Base-by-base conservation (phyloP, 2,797 vertebrate species). In the Poecile montanus region DNA sequence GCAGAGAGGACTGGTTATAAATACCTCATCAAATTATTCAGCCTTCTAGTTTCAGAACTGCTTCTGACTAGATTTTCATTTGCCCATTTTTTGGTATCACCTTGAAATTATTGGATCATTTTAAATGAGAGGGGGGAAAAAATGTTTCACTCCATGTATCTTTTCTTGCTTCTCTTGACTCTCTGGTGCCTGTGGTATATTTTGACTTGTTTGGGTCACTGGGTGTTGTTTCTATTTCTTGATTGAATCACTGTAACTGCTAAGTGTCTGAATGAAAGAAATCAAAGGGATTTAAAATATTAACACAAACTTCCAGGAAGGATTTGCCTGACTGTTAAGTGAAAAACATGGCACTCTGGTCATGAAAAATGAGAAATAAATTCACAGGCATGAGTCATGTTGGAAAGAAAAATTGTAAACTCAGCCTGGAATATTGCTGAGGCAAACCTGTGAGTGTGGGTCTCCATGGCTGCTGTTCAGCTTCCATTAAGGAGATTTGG, bases 231-330 rank as follows among this genome's bases (percentile, higher is more conserved):
- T 94, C 40, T 77, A 0, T 72, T 93, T 83, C 89, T 89, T 89
- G 26, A 45, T 44, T 91, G 67, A 92, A 85, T 94, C 67, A 68
- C 34, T 82, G 56, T 67, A 74, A 88, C 84, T 89, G 54, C 29
- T 79, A 87, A 63, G 92, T 85, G 72, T 89, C 87, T 89, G 72
- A 89, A 65, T 47, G 84, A 56, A 88, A 92, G 68, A 92, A 93
- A 83, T 94, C 91, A 94, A 94, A 94, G 57, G 78, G 93, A 74
- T 85, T 94, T 92, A 67, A 95, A 96, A 89, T 65, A 94, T 50
- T 72, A 89, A 88, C 81, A 87, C 7, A 73, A 89, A 93, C 87
- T 94, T 92, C 79, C 85, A 92, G 87, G 91, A 88, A 93, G 81
- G 75, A 92, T 93, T 94, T 92, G 53, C 68, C 61, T 92, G 81